These are phyloP conservation scores for Furnarius figulus DNA, from an alignment of 2,113 vertebrate species.

Conservation along the genomic window DNA sequence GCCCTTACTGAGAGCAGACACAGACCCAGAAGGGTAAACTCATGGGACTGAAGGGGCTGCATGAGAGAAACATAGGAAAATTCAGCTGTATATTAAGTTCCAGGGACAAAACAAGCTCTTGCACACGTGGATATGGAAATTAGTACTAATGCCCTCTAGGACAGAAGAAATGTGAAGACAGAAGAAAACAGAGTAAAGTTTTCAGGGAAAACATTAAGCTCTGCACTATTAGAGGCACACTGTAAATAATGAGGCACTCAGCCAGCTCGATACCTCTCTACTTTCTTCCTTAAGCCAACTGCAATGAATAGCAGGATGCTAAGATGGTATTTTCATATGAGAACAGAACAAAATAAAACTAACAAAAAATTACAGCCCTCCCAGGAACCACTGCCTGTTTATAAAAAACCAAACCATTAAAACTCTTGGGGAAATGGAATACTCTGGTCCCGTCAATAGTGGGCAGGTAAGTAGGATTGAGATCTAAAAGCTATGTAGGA, in stretches of 20 bases:
- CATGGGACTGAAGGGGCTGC: background rate
- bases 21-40: background rate
- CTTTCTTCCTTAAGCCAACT: background rate
- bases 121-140: background rate
- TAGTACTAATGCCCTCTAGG: background rate
- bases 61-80: background rate
- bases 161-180: background rate
- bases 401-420: constrained; percentile 28
- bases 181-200: background rate
- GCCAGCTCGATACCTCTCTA: background rate
- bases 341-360: constrained; percentile 9
- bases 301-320: background rate
- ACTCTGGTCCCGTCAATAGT: background rate
- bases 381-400: constrained; percentile 15
- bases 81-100: background rate
- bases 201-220: background rate
- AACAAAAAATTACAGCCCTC: background rate
- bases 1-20: background rate
- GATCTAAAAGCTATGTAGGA: background rate
- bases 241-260: background rate
- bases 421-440: constrained; percentile 17
- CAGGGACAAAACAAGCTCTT: background rate
- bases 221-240: background rate
- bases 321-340: background rate
- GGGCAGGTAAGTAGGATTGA: background rate